phyloP scores from a whole-genome alignment of 2,797 vertebrate genomes.

The Poeciliopsis gracilis region DNA sequence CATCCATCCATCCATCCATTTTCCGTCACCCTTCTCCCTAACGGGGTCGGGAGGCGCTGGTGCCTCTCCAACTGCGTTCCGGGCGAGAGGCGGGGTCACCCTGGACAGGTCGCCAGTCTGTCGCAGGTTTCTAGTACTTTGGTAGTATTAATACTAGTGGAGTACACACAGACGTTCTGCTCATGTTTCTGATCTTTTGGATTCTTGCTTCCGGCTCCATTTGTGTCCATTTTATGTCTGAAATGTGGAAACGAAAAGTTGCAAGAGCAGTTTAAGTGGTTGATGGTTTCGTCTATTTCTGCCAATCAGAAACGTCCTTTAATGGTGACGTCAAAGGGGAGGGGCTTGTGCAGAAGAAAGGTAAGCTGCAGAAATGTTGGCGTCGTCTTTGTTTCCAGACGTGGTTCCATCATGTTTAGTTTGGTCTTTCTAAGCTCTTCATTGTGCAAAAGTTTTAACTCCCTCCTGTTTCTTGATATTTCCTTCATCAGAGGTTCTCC shows the following conservation, averaged over 20 bases:
- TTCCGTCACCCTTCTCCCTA: too few relatives aligned
- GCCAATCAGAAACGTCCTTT: constrained; percentile 72
- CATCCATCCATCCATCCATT: too few relatives aligned
- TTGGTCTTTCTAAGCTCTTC: neutral
- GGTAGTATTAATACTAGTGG: neutral
- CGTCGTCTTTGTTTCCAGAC: neutral
- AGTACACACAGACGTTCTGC: neutral
- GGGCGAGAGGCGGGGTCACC: too few relatives aligned
- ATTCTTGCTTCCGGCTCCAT: neutral
- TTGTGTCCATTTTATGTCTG: constrained; percentile 37
- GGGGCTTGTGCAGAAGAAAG: constrained; percentile 63
- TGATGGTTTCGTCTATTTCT: constrained; percentile 40
- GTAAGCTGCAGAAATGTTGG: constrained; percentile 45
- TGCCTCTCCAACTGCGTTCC: too few relatives aligned
- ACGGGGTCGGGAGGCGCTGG: too few relatives aligned
- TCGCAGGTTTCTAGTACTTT: neutral
- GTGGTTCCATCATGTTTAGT: neutral
- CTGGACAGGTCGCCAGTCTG: too few relatives aligned
- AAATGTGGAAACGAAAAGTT: neutral
- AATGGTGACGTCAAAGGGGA: constrained; percentile 73
- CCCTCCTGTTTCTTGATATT: neutral
- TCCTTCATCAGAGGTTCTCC: neutral
- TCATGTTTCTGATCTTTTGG: constrained; percentile 1
- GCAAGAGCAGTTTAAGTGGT: too few relatives aligned
- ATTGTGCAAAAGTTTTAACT: neutral